A percentile compares a stretch with the other conserved stretches of the same genome.
Conservation (phyloP, 2,113 vertebrate genomes). For the Ageneiosus marmoratus region DNA sequence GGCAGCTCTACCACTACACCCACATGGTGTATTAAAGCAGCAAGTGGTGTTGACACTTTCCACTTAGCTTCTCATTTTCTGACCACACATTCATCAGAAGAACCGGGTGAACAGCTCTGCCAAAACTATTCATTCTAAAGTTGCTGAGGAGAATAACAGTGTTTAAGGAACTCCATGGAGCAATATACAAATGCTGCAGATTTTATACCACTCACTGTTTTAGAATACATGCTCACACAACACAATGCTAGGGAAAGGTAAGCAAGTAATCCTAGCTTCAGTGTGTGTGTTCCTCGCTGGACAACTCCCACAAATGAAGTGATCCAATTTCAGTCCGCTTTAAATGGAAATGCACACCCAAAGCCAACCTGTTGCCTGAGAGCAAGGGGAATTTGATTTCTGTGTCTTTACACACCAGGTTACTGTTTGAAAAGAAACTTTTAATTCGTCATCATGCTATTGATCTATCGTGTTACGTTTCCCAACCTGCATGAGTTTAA, state of each 20-base stretch:
- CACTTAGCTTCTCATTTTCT: constrained; percentile 45
- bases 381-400: constrained; percentile 7
- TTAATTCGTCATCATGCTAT: background rate
- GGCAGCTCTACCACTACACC: constrained; percentile 24
- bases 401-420: background rate
- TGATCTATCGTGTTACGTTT: constrained; percentile 51
- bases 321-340: constrained; percentile 19
- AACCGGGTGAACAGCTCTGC: constrained; percentile 24
- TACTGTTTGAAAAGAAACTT: background rate
- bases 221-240: constrained; percentile 34
- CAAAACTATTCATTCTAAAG: constrained; percentile 29
- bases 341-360: constrained; percentile 1
- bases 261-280: constrained; percentile 3
- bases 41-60: constrained; percentile 49
- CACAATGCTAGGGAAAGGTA: constrained; percentile 25
- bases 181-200: constrained; percentile 60
- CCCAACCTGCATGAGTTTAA: constrained; percentile 54
- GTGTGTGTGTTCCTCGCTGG: background rate
- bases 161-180: constrained; percentile 59
- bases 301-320: background rate
- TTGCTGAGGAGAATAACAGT: constrained; percentile 55
- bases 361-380: background rate
- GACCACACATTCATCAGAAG: constrained; percentile 40
- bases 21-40: constrained; percentile 34
- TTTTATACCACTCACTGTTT: constrained; percentile 59